Conservation (phyloP, 2,888 invertebrate genomes). For the Noctuana brunneofusca region DNA sequence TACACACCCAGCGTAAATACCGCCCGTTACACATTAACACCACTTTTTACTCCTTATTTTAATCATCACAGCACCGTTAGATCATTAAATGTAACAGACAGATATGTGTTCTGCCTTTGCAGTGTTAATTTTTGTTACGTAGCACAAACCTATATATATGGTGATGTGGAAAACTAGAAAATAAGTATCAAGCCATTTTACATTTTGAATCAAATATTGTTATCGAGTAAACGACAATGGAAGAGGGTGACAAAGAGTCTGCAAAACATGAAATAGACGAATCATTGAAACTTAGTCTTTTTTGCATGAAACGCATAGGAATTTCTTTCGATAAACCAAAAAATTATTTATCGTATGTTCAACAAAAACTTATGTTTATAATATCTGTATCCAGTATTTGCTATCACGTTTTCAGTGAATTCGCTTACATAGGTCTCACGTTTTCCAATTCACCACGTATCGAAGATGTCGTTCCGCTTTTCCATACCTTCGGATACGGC, state of each 20-base stretch:
- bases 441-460: constrained; percentile 70
- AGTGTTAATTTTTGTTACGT: neutral
- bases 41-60: constrained; percentile 13
- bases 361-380: constrained; percentile 60
- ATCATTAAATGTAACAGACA: constrained; percentile 21
- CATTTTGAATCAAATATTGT: constrained; percentile 1
- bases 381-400: constrained; percentile 61
- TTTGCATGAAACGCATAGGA: constrained; percentile 67
- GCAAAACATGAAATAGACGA: constrained; percentile 67
- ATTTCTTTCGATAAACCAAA: constrained; percentile 59
- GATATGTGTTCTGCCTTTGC: neutral
- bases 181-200: neutral
- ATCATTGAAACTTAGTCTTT: constrained; percentile 59
- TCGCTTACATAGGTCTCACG: constrained; percentile 66
- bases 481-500: constrained; percentile 76
- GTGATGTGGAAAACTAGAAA: constrained; percentile 5
- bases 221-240: constrained; percentile 47
- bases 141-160: constrained; percentile 12
- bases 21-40: constrained; percentile 17
- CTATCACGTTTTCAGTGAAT: constrained; percentile 73
- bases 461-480: constrained; percentile 74
- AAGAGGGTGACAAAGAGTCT: constrained; percentile 48
- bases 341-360: constrained; percentile 46
- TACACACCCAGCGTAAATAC: neutral
- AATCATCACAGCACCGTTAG: constrained; percentile 8